Percentiles rank a stretch among this genome's conserved stretches.
Conservation (phyloP, 2,113 vertebrate genomes). For the Tragelaphus scriptus region DNA sequence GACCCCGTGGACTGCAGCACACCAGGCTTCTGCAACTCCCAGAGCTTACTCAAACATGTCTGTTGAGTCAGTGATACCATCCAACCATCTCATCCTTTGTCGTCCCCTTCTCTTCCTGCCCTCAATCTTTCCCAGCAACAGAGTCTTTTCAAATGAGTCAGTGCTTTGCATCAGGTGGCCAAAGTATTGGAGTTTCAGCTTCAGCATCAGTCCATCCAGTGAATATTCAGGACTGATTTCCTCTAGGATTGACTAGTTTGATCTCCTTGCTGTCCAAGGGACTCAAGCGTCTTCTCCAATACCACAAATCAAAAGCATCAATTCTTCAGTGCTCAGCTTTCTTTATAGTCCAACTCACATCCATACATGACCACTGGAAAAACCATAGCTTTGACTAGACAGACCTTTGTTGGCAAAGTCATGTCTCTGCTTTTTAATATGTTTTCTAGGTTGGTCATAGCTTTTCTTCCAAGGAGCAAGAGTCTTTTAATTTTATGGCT, state of each 20-base stretch:
- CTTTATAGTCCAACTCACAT: not conserved
- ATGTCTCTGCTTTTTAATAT: not conserved
- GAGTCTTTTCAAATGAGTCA: not conserved
- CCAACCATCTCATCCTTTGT: not conserved
- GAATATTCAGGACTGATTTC: not conserved
- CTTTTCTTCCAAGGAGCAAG: not conserved
- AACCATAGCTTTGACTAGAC: not conserved
- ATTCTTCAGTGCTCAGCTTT: not conserved
- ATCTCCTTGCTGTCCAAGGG: not conserved
- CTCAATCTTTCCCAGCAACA: not conserved
- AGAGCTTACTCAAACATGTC: not conserved
- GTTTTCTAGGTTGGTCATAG: not conserved
- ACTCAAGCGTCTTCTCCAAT: not conserved
- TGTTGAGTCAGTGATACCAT: not conserved
- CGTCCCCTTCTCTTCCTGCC: fast-evolving
- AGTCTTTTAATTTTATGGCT: not conserved
- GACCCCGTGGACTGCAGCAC: not conserved
- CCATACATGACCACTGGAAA: not conserved
- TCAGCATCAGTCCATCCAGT: not conserved
- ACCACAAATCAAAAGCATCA: not conserved
- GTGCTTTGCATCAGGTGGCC: not conserved
- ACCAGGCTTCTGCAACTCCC: not conserved
- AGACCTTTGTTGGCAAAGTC: not conserved
- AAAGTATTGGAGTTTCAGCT: not conserved
- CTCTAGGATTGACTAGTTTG: not conserved